Evolutionary conservation across 2,888 invertebrate genomes (phyloP).

Genomic region (Hermodice carunculata): DNA sequence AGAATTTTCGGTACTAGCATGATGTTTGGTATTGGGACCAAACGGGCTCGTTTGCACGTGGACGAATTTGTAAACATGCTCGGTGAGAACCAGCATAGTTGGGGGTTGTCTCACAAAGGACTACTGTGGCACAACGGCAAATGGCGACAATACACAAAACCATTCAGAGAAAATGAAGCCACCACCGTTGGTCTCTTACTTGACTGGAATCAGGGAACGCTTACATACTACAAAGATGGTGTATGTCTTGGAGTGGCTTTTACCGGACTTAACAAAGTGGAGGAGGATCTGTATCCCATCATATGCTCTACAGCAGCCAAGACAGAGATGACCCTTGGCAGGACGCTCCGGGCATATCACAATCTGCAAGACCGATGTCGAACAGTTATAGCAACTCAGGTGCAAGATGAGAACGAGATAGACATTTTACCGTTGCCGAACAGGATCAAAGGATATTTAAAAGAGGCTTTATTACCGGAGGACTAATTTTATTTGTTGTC

Average conservation of each 20-base stretch:
- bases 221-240: constrained; percentile 81
- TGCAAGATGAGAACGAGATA: constrained; percentile 73
- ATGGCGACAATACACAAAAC: constrained; percentile 77
- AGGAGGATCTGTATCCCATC: constrained; percentile 78
- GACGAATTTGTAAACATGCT: constrained; percentile 79
- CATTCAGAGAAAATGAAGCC: constrained; percentile 79
- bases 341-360: constrained; percentile 76
- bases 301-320: constrained; percentile 82
- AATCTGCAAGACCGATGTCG: constrained; percentile 77
- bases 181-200: constrained; percentile 79
- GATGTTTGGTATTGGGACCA: constrained; percentile 81
- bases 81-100: constrained; percentile 79
- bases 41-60: constrained; percentile 75
- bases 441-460: constrained; percentile 74
- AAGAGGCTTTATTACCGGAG: too few relatives aligned
- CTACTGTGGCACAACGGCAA: constrained; percentile 78
- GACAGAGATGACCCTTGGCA: constrained; percentile 79
- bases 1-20: constrained; percentile 82
- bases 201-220: constrained; percentile 77
- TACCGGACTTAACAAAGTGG: constrained; percentile 75
- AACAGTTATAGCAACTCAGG: constrained; percentile 73
- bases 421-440: constrained; percentile 75
- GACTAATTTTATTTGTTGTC: too few relatives aligned
- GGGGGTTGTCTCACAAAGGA: constrained; percentile 83
- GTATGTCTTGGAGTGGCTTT: constrained; percentile 80